These are phyloP conservation scores for Coregonus clupeaformis DNA, from an alignment of 2,113 vertebrate genomes.

Conservation along the genomic window DNA sequence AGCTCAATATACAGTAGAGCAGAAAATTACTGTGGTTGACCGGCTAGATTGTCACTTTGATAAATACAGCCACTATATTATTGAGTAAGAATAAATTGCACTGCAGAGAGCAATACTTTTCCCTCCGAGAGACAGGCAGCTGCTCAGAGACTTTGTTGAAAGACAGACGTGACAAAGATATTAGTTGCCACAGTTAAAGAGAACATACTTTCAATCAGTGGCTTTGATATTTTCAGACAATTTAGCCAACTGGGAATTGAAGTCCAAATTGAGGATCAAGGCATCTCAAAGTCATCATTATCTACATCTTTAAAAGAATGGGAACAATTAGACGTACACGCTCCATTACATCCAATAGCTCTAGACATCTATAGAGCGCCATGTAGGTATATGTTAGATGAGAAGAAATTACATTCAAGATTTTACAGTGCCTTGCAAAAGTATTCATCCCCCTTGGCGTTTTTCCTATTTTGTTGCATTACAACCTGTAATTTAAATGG, in stretches of 20 bases:
- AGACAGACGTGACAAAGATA: constrained; percentile 69
- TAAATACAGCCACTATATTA: constrained; percentile 56
- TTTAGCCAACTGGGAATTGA: constrained; percentile 65
- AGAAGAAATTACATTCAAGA: neutral
- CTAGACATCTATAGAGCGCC: neutral
- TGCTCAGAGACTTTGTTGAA: constrained; percentile 59
- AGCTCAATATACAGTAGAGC: constrained; percentile 17
- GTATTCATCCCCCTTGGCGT: too few species aligned
- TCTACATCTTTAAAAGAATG: constrained; percentile 51
- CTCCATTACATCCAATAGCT: neutral
- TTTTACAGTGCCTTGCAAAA: too few species aligned
- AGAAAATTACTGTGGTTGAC: constrained; percentile 48
- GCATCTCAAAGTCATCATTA: constrained; percentile 68
- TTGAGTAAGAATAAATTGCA: constrained; percentile 39
- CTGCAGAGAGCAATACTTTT: constrained; percentile 51
- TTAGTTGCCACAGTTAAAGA: constrained; percentile 59
- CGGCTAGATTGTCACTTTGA: constrained; percentile 47
- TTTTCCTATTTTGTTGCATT: too few species aligned
- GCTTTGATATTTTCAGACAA: constrained; percentile 64
- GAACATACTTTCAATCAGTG: constrained; percentile 62
- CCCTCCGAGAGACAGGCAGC: constrained; percentile 44
- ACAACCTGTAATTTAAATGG: too few species aligned
- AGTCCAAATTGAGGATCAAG: constrained; percentile 71
- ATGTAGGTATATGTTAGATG: neutral
- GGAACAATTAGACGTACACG: constrained; percentile 23